Percentiles rank a stretch among this genome's conserved stretches.
Conservation (phyloP, 2,888 invertebrate species). For the Sarcophaga rosellei region DNA sequence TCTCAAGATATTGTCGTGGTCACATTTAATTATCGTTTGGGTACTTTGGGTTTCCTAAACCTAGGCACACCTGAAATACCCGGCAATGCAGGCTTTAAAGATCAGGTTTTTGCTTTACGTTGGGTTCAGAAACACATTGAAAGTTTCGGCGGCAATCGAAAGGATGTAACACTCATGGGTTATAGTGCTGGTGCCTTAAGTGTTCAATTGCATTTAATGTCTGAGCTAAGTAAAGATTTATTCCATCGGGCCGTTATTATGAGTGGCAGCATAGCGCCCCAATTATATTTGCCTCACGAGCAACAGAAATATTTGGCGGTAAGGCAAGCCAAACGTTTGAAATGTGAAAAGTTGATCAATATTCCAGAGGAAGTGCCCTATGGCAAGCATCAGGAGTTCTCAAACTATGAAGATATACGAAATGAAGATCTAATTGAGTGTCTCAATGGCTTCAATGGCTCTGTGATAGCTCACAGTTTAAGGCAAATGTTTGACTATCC, state of each 20-base stretch:
- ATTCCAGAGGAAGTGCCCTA: slow-evolving; percentile 65
- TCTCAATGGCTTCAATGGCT: slow-evolving; percentile 76
- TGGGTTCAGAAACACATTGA: slow-evolving; percentile 83
- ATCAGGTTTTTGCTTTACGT: slow-evolving; percentile 83
- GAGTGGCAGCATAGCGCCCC: slow-evolving; percentile 81
- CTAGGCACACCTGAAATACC: slow-evolving; percentile 82
- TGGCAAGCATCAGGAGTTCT: background rate
- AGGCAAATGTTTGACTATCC: slow-evolving; percentile 73
- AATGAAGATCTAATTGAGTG: slow-evolving; percentile 81
- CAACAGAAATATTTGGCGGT: slow-evolving; percentile 82
- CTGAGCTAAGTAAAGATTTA: slow-evolving; percentile 77
- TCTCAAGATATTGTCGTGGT: slow-evolving; percentile 84
- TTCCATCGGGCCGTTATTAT: slow-evolving; percentile 83
- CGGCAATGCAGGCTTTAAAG: slow-evolving; percentile 84
- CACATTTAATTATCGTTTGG: slow-evolving; percentile 84
- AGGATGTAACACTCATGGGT: slow-evolving; percentile 82
- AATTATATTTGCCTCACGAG: slow-evolving; percentile 74
- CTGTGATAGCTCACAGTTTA: slow-evolving; percentile 69
- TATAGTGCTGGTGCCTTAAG: slow-evolving; percentile 78
- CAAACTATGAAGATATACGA: slow-evolving; percentile 71
- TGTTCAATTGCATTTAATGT: slow-evolving; percentile 78
- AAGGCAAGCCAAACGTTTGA: slow-evolving; percentile 81
- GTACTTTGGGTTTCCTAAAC: slow-evolving; percentile 82
- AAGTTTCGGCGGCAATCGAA: slow-evolving; percentile 83
- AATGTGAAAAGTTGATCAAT: slow-evolving; percentile 75